Evolutionary conservation across 2,797 vertebrate species (phyloP).

Genomic region (Notamacropus eugenii): DNA sequence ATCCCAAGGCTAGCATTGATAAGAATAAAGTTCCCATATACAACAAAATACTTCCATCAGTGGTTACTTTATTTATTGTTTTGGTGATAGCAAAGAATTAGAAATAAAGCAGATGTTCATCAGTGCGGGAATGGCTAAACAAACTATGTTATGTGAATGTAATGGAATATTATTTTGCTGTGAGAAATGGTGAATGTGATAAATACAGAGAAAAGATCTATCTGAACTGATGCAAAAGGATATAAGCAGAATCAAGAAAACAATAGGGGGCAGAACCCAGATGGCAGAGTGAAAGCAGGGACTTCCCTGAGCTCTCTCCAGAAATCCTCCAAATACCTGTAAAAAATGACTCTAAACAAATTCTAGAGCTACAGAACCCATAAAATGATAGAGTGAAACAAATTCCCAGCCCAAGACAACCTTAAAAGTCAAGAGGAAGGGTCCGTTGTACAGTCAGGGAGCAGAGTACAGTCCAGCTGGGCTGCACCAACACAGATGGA

Average conservation of each 20-base stretch:
- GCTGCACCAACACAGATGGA: no score
- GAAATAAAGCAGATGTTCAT: not conserved
- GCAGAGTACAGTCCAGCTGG: no score
- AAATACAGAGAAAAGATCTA: not conserved
- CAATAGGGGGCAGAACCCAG: not conserved
- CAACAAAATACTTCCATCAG: not conserved
- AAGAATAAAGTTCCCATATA: not conserved
- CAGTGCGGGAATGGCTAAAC: not conserved
- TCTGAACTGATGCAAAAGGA: not conserved
- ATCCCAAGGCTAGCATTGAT: not conserved
- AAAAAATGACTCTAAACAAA: no score
- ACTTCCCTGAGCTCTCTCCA: no score
- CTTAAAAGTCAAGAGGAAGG: no score
- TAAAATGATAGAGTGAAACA: no score
- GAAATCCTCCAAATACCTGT: no score
- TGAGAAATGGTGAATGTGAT: not conserved
- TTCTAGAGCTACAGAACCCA: no score
- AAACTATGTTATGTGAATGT: not conserved
- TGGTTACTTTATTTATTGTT: not conserved
- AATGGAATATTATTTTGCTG: not conserved
- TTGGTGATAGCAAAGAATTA: not conserved
- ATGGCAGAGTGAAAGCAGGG: no score
- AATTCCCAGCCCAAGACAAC: no score
- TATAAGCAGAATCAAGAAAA: not conserved
- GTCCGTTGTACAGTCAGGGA: no score